phyloP scores from a whole-genome alignment of 2,797 vertebrate species.

The Enteromius radiatus region DNA sequence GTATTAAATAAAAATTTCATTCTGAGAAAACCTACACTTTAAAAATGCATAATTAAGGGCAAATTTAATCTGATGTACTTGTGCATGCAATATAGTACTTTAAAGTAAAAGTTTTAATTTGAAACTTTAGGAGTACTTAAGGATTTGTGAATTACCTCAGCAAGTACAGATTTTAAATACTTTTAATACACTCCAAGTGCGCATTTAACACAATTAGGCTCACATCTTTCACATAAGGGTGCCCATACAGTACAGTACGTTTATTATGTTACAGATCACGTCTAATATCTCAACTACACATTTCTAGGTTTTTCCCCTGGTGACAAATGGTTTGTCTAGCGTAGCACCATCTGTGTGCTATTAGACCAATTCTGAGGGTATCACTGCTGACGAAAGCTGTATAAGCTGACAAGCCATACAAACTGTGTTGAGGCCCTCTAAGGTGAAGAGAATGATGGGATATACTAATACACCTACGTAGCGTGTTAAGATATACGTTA shows the following conservation, averaged over 20 bases:
- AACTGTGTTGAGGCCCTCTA: constrained; percentile 68
- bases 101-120: neutral
- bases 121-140: neutral
- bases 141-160: neutral
- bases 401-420: constrained; percentile 69
- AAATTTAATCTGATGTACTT: neutral
- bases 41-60: neutral
- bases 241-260: neutral
- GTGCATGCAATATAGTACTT: neutral
- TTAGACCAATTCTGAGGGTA: constrained; percentile 67
- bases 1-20: too few relatives aligned
- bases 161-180: neutral
- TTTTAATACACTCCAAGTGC: neutral
- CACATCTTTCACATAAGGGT: neutral
- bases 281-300: neutral
- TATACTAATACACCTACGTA: constrained; percentile 65
- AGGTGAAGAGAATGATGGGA: constrained; percentile 76
- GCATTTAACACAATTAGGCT: neutral
- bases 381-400: constrained; percentile 75
- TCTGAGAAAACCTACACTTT: neutral
- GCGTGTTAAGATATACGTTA: constrained; percentile 43
- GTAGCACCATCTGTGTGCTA: constrained; percentile 72
- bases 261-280: neutral
- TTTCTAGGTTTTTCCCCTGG: neutral
- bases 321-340: constrained; percentile 63